Percentiles rank a stretch among this genome's conserved stretches.
Evolutionary conservation across 1,140 invertebrate species (phyloP).

Genomic region (Papilio machaon): DNA sequence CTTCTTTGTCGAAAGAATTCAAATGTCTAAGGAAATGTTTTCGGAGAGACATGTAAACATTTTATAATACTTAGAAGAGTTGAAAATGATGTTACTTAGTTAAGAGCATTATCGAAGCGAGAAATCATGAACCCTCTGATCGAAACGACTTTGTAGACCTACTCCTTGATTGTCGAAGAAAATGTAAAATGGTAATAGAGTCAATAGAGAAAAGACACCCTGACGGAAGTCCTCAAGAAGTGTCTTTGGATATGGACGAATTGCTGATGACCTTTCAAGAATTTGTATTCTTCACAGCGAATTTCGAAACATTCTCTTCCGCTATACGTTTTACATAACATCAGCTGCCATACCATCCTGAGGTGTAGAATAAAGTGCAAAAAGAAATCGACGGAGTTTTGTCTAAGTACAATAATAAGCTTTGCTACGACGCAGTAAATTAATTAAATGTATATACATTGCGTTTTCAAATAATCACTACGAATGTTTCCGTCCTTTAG

Average conservation of each 20-base stretch:
- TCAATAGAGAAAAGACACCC: not conserved
- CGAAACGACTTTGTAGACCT: not conserved
- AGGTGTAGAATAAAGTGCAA: slow-evolving; percentile 81
- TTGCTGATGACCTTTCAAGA: not conserved
- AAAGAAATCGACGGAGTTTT: slow-evolving; percentile 79
- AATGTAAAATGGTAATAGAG: not conserved
- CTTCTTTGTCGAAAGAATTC: too few relatives aligned
- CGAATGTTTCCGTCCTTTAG: slow-evolving; percentile 67
- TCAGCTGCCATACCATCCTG: slow-evolving; percentile 79
- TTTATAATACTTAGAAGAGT: not conserved
- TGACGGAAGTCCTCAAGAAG: not conserved
- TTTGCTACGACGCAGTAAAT: slow-evolving; percentile 66
- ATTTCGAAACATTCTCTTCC: slow-evolving; percentile 51
- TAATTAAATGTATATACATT: slow-evolving; percentile 68
- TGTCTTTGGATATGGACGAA: not conserved
- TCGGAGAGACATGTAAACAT: not conserved
- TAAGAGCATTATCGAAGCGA: not conserved
- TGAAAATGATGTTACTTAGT: not conserved
- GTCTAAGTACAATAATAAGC: slow-evolving; percentile 49
- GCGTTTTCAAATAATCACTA: slow-evolving; percentile 73
- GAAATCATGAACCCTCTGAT: not conserved
- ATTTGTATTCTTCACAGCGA: not conserved
- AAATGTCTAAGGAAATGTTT: not conserved
- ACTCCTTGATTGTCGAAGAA: not conserved
- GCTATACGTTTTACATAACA: slow-evolving; percentile 77